A percentile compares a stretch with the other conserved stretches of the same genome.
phyloP scores from a whole-genome alignment of 2,888 invertebrate genomes.

The Mesoligia furuncula region DNA sequence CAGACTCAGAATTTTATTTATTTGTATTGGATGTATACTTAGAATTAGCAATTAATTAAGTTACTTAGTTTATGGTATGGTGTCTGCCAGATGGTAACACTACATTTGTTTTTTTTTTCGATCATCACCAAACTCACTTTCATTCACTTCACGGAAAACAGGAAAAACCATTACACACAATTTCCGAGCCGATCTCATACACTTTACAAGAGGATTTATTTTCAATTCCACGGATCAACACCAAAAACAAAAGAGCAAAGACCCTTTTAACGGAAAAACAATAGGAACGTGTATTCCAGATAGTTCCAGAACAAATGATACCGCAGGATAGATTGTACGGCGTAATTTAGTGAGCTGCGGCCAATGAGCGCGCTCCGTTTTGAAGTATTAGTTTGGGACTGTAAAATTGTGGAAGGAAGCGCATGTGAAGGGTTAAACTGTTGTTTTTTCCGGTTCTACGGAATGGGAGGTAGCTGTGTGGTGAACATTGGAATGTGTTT shows the following conservation, averaged over 20 bases:
- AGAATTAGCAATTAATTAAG: background rate
- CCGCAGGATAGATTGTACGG: slow-evolving; percentile 56
- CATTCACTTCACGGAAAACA: slow-evolving; percentile 12
- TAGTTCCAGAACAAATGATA: slow-evolving; percentile 53
- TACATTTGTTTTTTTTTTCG: background rate
- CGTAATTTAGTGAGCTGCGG: slow-evolving; percentile 57
- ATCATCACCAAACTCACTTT: slow-evolving; percentile 27
- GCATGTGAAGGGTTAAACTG: slow-evolving; percentile 20
- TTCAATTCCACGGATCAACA: slow-evolving; percentile 43
- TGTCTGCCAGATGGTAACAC: background rate
- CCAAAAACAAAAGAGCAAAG: slow-evolving; percentile 38
- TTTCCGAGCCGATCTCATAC: slow-evolving; percentile 15
- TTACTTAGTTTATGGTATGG: background rate
- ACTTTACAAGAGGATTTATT: slow-evolving; percentile 45
- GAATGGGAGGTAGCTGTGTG: background rate
- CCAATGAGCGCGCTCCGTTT: slow-evolving; percentile 46
- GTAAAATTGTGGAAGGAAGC: slow-evolving; percentile 45
- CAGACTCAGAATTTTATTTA: too few relatives aligned
- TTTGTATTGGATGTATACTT: too few relatives aligned
- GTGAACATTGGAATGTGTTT: slow-evolving; percentile 12
- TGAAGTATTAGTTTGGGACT: slow-evolving; percentile 56
- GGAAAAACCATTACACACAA: slow-evolving; percentile 22
- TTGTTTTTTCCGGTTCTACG: slow-evolving; percentile 24
- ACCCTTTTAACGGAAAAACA: slow-evolving; percentile 46
- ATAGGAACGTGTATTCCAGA: slow-evolving; percentile 35